Conservation (phyloP, 2,888 invertebrate species). For the Acrocyrtus sp. region DNA sequence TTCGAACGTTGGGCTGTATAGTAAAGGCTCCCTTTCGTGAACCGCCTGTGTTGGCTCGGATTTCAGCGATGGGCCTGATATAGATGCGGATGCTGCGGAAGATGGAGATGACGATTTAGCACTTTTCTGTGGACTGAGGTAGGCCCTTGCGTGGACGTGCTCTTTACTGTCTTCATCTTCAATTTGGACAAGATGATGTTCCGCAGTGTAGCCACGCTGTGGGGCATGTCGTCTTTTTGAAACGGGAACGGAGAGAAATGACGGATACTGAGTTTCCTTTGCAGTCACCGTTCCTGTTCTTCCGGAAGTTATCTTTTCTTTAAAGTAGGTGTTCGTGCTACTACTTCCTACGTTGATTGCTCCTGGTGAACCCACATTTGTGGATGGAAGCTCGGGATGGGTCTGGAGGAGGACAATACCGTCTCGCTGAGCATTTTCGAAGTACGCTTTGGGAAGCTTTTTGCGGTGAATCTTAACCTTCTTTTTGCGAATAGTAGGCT, state of each 20-base stretch:
- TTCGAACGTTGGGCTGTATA: constrained; percentile 44
- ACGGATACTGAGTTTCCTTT: constrained; percentile 14
- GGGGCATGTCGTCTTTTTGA: constrained; percentile 31
- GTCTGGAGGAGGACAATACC: constrained; percentile 41
- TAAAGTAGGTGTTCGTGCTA: constrained; percentile 12
- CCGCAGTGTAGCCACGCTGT: constrained; percentile 44
- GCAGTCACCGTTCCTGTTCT: constrained; percentile 18
- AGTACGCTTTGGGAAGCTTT: constrained; percentile 30
- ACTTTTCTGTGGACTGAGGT: no score
- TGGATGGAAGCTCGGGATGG: constrained; percentile 27
- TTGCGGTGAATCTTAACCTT: constrained; percentile 45
- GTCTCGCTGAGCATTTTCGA: constrained; percentile 31
- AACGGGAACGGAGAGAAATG: constrained; percentile 1
- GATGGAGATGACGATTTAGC: neutral
- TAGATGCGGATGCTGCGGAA: neutral
- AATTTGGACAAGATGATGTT: constrained; percentile 23
- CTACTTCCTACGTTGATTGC: neutral
- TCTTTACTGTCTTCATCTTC: constrained; percentile 30
- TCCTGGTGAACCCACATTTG: neutral
- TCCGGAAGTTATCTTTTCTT: constrained; percentile 28
- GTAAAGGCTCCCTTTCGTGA: constrained; percentile 31
- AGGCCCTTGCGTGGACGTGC: neutral
- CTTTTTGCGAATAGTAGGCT: constrained; percentile 39
- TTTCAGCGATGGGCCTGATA: neutral
- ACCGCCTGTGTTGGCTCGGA: neutral